Percentiles rank a stretch among this genome's conserved stretches.
Evolutionary conservation across 2,113 vertebrate genomes (phyloP).

Genomic region (Canis aureus): DNA sequence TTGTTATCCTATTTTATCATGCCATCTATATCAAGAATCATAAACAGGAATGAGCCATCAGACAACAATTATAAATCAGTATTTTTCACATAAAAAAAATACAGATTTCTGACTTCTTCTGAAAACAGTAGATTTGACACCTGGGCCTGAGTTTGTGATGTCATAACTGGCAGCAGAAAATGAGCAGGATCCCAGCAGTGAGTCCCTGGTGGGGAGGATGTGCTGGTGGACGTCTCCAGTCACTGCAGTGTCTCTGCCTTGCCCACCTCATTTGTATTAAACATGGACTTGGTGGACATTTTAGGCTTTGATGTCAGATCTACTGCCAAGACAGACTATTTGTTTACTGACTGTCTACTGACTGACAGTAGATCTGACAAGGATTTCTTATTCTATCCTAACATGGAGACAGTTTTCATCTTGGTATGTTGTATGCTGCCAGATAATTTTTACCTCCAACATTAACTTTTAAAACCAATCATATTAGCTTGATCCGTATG

Average conservation of each 20-base stretch:
- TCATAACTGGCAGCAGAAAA: background rate
- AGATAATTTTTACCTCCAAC: background rate
- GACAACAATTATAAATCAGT: background rate
- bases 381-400: background rate
- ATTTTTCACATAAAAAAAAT: conserved; percentile 13
- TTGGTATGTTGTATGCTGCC: background rate
- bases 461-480: conserved; percentile 28
- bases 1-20: background rate
- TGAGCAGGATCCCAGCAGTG: background rate
- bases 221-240: rapidly evolving
- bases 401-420: background rate
- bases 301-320: background rate
- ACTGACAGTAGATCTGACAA: no score
- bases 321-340: background rate
- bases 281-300: background rate
- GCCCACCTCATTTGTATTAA: background rate
- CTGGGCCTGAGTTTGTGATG: background rate
- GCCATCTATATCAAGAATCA: background rate
- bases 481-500: background rate
- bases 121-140: background rate
- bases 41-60: background rate
- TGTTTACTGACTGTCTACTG: no score
- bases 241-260: background rate
- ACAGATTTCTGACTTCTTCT: conserved; percentile 51
- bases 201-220: background rate